Evolutionary conservation across 2,888 invertebrate species (phyloP).

Genomic region (Aquatica leii): DNA sequence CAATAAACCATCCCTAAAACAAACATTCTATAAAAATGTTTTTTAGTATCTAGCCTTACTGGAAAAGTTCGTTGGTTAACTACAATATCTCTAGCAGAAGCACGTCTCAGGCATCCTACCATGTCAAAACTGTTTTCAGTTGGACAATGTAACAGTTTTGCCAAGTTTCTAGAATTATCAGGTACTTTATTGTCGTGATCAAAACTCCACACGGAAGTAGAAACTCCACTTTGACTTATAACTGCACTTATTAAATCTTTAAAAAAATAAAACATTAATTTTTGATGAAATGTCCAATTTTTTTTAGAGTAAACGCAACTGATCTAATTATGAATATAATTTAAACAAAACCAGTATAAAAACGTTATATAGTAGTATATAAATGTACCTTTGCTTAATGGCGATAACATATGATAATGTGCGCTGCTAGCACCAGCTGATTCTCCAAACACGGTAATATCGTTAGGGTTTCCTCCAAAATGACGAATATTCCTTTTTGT

Average conservation of each 20-base stretch:
- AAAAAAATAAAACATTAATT: too few species aligned
- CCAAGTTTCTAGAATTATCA: conserved; percentile 67
- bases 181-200: conserved; percentile 66
- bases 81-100: conserved; percentile 70
- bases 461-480: conserved; percentile 51
- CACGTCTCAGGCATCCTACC: conserved; percentile 70
- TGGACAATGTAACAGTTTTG: conserved; percentile 69
- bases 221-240: conserved; percentile 69
- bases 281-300: not conserved
- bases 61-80: not conserved
- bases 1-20: conserved; percentile 60
- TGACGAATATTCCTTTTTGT: conserved; percentile 44
- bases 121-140: conserved; percentile 62
- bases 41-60: not conserved
- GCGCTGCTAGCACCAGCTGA: conserved; percentile 59
- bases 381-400: conserved; percentile 51
- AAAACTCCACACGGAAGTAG: conserved; percentile 14
- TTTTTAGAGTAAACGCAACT: not conserved
- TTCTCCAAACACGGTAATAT: conserved; percentile 56
- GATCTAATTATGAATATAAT: not conserved
- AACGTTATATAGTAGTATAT: too few species aligned
- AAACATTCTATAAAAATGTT: not conserved
- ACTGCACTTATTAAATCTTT: conserved; percentile 56
- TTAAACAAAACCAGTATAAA: not conserved
- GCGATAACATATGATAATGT: conserved; percentile 57